Conservation (phyloP, 64 coral and sea anemone genomes). For the Catalaphyllia jardinei region DNA sequence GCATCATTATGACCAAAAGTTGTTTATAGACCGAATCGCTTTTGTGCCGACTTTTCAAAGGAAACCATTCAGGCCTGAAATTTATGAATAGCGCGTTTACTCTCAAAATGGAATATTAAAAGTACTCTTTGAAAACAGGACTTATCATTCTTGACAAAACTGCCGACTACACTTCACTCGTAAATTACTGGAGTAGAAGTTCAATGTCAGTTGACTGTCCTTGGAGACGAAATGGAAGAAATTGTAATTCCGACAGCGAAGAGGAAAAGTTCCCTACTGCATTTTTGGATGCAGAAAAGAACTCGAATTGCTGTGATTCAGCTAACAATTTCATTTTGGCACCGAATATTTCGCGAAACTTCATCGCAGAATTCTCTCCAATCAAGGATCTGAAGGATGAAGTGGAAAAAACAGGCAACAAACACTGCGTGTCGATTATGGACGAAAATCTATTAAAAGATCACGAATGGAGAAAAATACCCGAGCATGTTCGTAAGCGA, state of each 20-base stretch:
- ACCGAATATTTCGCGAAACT: not conserved
- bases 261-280: not conserved
- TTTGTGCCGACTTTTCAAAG: not conserved
- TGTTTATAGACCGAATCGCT: not conserved
- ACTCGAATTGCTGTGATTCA: not conserved
- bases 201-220: not conserved
- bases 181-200: not conserved
- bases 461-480: not conserved
- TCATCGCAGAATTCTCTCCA: not conserved
- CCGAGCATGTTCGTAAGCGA: not conserved
- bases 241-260: not conserved
- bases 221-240: slow-evolving; percentile 12
- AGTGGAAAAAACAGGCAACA: not conserved
- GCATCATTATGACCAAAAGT: not conserved
- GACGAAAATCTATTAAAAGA: slow-evolving; percentile 32
- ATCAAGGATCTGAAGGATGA: not conserved
- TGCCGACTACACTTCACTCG: not conserved
- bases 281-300: not conserved
- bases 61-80: slow-evolving; percentile 13
- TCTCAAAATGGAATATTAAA: not conserved
- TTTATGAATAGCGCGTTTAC: not conserved
- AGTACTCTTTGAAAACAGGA: not conserved
- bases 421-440: slow-evolving; percentile 3
- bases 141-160: not conserved
- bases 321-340: not conserved